Evolutionary conservation across 2,888 invertebrate genomes (phyloP), one percentile per base, ranked within the genome.

Genomic region (Lithophane semibrunnea): DNA sequence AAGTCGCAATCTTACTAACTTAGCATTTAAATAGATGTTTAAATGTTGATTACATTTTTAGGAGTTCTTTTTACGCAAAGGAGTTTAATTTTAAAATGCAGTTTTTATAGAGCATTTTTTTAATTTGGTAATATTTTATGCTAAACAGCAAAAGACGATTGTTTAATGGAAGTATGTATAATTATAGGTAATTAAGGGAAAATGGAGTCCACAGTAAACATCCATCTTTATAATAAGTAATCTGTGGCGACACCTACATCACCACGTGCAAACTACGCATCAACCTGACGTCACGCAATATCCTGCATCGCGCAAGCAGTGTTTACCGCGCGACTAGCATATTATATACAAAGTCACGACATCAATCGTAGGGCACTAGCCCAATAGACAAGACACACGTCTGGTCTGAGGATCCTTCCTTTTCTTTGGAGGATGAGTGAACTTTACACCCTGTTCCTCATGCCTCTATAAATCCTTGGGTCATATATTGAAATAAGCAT

Each of bases 21-120:
- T 85, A 61, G 63, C 65, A 82, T 82, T 73, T 81, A 47, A 66
- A 75, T 72, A 24, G 42, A 9, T 61, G 1, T 66, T 7, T 29
- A 42, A 54, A 71, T 29, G 29, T 64, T 42, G 49, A 69, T 42
- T 8, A 44, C 2, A 13, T 66, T 70, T 42, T 69, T 58, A 29
- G 13, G 16, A 37, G 44, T 24, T 29, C 42, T 47, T 29, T 47
- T 69, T 52, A n/a, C 16, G 24, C 24, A 0, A 54, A 71, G 29
- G 37, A 44, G 18, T 67, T 63, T 80, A 16, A 66, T 71, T 78
- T 67, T 16, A 54, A 37, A 37, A 21, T 44, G 21, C 13, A 49
- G 12, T 13, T 70, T 63, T 64, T 21, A 69, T 52, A n/a, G 9
- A n/a, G 29, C 37, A 47, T 75, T 47, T 49, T 18, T 18, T 82